Conservation (phyloP, 2,888 invertebrate species). For the Lasioglossum malachurum region DNA sequence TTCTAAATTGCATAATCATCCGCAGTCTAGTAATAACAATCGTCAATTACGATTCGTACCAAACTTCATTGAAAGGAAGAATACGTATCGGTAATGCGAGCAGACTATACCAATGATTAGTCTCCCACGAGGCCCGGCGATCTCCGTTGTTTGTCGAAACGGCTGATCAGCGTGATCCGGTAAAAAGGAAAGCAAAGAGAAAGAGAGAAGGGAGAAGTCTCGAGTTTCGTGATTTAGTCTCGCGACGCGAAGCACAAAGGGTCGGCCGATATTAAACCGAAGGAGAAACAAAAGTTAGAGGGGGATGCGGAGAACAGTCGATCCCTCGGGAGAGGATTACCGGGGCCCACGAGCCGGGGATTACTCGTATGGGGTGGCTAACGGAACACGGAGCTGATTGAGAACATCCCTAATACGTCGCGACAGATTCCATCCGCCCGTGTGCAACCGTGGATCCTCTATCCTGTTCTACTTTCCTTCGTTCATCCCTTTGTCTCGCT, state of each 20-base stretch:
- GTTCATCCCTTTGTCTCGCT: conserved; percentile 46
- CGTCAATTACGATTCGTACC: background rate
- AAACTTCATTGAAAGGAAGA: background rate
- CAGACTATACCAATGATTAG: background rate
- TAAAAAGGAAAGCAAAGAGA: conserved; percentile 37
- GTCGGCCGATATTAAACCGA: conserved; percentile 76
- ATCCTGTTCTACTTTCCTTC: conserved; percentile 64
- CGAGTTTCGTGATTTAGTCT: conserved; percentile 70
- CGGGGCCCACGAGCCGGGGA: conserved; percentile 78
- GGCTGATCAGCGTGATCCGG: conserved; percentile 39
- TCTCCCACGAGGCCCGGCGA: background rate
- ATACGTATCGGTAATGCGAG: background rate
- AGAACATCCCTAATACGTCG: conserved; percentile 86
- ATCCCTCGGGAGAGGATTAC: conserved; percentile 83
- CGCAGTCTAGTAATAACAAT: no score
- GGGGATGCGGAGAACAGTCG: conserved; percentile 60
- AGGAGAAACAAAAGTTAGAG: conserved; percentile 78
- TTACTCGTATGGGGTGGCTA: conserved; percentile 82
- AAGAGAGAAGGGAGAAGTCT: conserved; percentile 38
- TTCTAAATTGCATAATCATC: no score
- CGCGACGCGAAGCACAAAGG: conserved; percentile 69
- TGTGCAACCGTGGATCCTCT: conserved; percentile 80
- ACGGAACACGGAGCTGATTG: conserved; percentile 85
- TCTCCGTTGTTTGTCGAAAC: conserved; percentile 34
- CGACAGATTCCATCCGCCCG: conserved; percentile 86